Conservation (phyloP, 2,888 invertebrate genomes). For the Corbicula japonica region DNA sequence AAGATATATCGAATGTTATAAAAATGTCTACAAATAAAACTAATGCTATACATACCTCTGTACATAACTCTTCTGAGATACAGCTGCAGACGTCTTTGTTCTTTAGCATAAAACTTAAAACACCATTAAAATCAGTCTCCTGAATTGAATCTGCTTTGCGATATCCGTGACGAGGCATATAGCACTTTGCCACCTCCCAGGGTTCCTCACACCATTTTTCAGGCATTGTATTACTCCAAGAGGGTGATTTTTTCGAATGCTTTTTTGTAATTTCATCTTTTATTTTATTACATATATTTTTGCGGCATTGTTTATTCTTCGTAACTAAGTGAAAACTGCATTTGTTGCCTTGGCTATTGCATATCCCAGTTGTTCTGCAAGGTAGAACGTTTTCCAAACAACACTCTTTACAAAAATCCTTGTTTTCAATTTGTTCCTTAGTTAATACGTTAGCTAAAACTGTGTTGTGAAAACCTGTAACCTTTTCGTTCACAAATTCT, state of each 20-base stretch:
- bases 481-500: background rate
- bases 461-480: background rate
- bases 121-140: slow-evolving; percentile 8
- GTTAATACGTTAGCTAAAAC: background rate
- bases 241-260: slow-evolving; percentile 4
- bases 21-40: too few species aligned
- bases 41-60: too few species aligned
- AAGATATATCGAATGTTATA: too few species aligned
- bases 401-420: background rate
- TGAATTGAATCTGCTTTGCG: background rate
- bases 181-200: slow-evolving; percentile 18
- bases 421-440: background rate
- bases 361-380: slow-evolving; percentile 3
- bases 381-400: slow-evolving; percentile 6
- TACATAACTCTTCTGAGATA: background rate
- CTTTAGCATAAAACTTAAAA: slow-evolving; percentile 14
- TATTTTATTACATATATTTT: background rate
- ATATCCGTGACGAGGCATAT: slow-evolving; percentile 12
- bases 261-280: background rate
- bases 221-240: slow-evolving; percentile 12
- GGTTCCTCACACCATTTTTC: slow-evolving; percentile 6
- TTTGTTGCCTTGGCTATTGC: background rate
- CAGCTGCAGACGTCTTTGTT: background rate
- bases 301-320: background rate
- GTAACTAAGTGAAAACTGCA: background rate